These are phyloP conservation scores for Notodromas monacha DNA, from an alignment of 2,888 invertebrate species.

Conservation along the genomic window DNA sequence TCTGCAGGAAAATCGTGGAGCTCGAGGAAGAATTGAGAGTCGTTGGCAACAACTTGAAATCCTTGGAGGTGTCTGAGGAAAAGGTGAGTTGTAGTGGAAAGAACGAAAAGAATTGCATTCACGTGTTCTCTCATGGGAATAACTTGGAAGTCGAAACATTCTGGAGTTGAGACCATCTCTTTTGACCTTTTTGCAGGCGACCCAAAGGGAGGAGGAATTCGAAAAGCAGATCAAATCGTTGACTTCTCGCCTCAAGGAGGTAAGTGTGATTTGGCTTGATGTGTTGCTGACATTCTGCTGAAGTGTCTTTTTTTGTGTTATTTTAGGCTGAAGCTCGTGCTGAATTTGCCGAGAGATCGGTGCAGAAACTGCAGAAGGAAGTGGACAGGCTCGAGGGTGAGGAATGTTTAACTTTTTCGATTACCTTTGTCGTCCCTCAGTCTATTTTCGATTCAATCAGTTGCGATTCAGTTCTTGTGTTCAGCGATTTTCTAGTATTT, in stretches of 20 bases:
- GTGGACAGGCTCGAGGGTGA: conserved; percentile 99
- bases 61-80: conserved; percentile 97
- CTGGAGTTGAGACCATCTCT: not conserved
- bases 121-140: not conserved
- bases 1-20: conserved; percentile 71
- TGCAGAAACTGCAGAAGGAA: conserved; percentile 99
- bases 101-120: not conserved
- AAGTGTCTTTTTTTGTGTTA: no score
- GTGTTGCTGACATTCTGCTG: no score
- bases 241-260: conserved; percentile 70
- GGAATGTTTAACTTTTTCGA: no score
- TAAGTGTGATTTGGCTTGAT: no score
- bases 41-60: conserved; percentile 99
- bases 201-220: conserved; percentile 75
- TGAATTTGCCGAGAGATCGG: conserved; percentile 99
- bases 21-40: conserved; percentile 98
- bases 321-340: conserved; percentile 99
- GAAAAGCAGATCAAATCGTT: conserved; percentile 62
- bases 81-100: conserved; percentile 33
- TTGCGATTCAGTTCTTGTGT: no score
- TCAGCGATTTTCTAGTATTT: no score
- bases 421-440: not conserved
- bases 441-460: no score
- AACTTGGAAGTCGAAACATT: no score
- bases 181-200: conserved; percentile 28